phyloP scores from a whole-genome alignment of 2,113 vertebrate genomes.

The Patagioenas fasciata region DNA sequence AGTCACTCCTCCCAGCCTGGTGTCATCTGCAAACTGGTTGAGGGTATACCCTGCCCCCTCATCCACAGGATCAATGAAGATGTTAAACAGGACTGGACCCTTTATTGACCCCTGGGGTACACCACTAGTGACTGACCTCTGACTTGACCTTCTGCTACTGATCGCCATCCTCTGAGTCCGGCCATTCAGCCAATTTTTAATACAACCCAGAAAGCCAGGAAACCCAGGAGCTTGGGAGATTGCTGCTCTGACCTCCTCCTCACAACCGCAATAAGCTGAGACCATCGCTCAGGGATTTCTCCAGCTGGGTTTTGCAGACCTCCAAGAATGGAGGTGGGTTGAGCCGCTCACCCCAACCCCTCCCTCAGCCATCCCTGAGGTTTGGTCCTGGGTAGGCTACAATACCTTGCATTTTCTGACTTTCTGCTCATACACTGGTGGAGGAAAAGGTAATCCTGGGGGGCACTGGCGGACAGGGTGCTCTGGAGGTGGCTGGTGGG shows the following conservation, averaged over 20 bases:
- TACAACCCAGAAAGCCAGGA: not conserved
- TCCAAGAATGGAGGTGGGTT: not conserved
- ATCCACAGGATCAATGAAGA: not conserved
- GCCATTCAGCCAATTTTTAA: not conserved
- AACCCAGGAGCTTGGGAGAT: not conserved
- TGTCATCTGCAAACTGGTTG: not conserved
- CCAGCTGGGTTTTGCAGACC: not conserved
- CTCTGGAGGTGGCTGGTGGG: constrained; percentile 79
- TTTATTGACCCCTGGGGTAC: not conserved
- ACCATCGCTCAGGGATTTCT: not conserved
- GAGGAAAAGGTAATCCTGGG: constrained; percentile 97
- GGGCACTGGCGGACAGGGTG: constrained; percentile 90
- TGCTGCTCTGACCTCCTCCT: not conserved
- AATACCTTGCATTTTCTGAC: constrained; percentile 89
- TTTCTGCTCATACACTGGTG: constrained; percentile 98
- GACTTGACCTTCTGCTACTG: not conserved
- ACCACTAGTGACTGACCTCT: not conserved
- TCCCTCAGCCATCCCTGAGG: not conserved
- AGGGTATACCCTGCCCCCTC: not conserved
- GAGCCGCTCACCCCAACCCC: not conserved
- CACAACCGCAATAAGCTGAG: rapidly evolving
- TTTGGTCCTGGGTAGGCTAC: not conserved
- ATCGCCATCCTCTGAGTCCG: not conserved
- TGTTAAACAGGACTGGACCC: not conserved
- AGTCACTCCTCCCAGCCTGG: not conserved